phyloP scores from a whole-genome alignment of 1,140 invertebrate species.

The Belonocnema kinseyi region DNA sequence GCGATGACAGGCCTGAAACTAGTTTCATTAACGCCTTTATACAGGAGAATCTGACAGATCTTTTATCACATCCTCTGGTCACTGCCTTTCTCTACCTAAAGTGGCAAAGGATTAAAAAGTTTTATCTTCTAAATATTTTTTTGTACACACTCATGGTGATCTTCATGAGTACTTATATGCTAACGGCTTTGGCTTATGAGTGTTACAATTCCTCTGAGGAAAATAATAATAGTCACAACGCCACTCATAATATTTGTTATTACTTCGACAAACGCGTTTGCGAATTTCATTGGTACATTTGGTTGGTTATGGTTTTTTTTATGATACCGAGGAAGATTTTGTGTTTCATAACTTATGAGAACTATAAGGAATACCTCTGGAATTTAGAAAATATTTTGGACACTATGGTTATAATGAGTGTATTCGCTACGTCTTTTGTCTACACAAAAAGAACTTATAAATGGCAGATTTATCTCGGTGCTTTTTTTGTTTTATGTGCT shows the following conservation, averaged over 20 bases:
- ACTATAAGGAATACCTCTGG: constrained; percentile 78
- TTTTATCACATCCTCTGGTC: constrained; percentile 80
- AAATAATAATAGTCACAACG: constrained; percentile 71
- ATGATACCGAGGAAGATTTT: constrained; percentile 78
- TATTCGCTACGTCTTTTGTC: constrained; percentile 75
- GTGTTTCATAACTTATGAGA: constrained; percentile 77
- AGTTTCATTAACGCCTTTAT: constrained; percentile 79
- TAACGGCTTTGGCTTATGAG: constrained; percentile 75
- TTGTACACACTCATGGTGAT: constrained; percentile 79
- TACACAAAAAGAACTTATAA: constrained; percentile 73
- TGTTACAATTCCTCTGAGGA: constrained; percentile 67
- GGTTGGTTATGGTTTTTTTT: constrained; percentile 75
- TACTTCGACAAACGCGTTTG: constrained; percentile 73
- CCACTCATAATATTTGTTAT: constrained; percentile 72
- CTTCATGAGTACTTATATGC: constrained; percentile 77
- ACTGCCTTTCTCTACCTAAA: constrained; percentile 80
- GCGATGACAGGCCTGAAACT: constrained; percentile 77
- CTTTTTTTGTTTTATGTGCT: constrained; percentile 79
- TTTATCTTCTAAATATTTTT: constrained; percentile 79
- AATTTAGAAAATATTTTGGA: constrained; percentile 80
- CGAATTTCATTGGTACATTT: constrained; percentile 77
- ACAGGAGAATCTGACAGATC: constrained; percentile 79
- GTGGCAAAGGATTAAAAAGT: constrained; percentile 81
- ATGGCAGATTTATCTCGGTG: constrained; percentile 81
- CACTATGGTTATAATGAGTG: constrained; percentile 77